Evolutionary conservation across 1,140 invertebrate species (phyloP).

Genomic region (Diachasmimorpha longicaudata): DNA sequence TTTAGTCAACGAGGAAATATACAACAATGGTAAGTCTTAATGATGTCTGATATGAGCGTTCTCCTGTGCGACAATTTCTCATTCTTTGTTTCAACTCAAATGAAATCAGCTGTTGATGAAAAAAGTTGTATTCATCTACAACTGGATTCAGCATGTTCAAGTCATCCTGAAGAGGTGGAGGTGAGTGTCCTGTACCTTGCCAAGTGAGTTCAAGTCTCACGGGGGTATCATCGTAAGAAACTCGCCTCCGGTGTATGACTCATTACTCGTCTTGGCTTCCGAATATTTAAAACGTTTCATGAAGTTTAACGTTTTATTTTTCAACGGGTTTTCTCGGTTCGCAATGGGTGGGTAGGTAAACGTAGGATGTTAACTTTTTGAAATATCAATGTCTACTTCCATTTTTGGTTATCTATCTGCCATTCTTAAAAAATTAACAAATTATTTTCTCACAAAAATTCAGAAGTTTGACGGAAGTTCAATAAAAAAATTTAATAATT

Average conservation of each 20-base stretch:
- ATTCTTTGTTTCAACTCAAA: too few relatives aligned
- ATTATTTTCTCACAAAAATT: too few relatives aligned
- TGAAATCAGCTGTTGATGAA: neutral
- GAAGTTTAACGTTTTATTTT: neutral
- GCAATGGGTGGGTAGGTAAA: neutral
- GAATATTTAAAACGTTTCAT: slow-evolving; percentile 9
- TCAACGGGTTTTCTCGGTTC: neutral
- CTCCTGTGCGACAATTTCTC: too few relatives aligned
- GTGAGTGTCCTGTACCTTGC: slow-evolving; percentile 23
- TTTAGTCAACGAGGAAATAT: slow-evolving; percentile 58
- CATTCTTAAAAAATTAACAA: too few relatives aligned
- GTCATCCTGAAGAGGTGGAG: neutral
- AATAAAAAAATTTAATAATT: too few relatives aligned
- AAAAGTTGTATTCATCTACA: neutral
- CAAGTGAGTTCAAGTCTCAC: slow-evolving; percentile 12
- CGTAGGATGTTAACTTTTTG: neutral
- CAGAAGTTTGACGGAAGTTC: too few relatives aligned
- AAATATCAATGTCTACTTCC: neutral
- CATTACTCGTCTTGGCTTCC: slow-evolving; percentile 21
- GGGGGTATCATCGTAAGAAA: neutral
- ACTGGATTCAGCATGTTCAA: neutral
- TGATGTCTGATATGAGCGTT: neutral
- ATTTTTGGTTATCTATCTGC: too few relatives aligned
- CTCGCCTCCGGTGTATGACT: slow-evolving; percentile 12
- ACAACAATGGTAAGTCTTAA: slow-evolving; percentile 55